phyloP scores from a whole-genome alignment of 2,113 vertebrate species.

The Ahaetulla prasina region DNA sequence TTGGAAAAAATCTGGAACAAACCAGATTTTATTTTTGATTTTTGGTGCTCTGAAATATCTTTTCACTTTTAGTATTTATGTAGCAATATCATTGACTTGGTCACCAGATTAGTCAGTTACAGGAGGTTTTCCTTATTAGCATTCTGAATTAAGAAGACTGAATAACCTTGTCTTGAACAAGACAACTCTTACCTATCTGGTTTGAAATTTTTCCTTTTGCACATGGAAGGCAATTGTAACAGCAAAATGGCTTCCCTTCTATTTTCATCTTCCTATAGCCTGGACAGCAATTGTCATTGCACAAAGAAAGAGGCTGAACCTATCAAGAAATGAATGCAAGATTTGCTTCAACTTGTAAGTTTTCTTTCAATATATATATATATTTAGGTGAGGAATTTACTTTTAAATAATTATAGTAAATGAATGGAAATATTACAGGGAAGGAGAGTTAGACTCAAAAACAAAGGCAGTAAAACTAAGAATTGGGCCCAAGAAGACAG shows the following conservation, averaged over 20 bases:
- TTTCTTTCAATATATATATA: no score
- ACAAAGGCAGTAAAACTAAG: no score
- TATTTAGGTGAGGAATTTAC: no score
- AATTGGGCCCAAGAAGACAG: no score
- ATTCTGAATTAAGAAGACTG: neutral
- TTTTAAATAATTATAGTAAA: no score
- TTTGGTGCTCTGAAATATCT: neutral
- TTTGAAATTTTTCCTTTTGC: neutral
- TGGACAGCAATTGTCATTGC: neutral
- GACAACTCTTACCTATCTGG: neutral
- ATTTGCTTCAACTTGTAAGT: no score
- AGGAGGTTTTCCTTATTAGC: neutral
- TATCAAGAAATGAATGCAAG: neutral
- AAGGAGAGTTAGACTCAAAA: no score
- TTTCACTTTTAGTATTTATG: neutral
- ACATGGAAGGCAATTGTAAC: neutral
- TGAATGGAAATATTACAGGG: no score
- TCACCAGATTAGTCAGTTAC: neutral
- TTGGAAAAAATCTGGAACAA: no score
- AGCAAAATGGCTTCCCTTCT: neutral
- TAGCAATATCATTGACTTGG: neutral
- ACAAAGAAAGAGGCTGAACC: neutral
- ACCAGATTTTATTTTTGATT: neutral
- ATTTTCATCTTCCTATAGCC: neutral
- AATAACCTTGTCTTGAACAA: neutral